Base-by-base conservation (phyloP, 2,113 vertebrate species). In the Symphodus melops region DNA sequence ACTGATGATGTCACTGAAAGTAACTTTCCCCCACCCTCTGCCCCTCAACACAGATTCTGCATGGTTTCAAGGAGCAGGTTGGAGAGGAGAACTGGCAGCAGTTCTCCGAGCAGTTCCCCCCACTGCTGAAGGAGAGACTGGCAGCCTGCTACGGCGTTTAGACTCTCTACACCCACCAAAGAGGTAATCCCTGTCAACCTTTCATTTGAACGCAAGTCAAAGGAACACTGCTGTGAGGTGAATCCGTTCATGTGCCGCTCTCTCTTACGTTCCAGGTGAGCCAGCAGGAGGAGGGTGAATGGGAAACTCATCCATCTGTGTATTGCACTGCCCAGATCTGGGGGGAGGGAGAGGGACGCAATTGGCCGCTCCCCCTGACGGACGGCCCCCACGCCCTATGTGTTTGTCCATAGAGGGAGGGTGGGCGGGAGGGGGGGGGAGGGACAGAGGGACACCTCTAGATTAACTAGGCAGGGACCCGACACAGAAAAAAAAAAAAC, bases 41-140 rank as follows among this genome's bases (percentile, higher is more conserved):
- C 28, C n/a, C 33, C 0, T 41, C n/a, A 41, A 16, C 14, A 2
- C 88, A 97, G 96, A 97, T 97, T 87, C 93, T 98, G 69, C 97
- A 98, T 1, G 96, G 96, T 57, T 98, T 98, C 89, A 98, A 98
- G 92, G 96, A 97, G 88, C 97, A 98, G 86, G 97, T 97, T 0
- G 97, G 97, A 11, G 96, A 97, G 88, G 96, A 98, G 69, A 98
- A 97, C 89, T 98, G 97, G 97, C 96, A 96, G 83, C 97, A 97
- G 92, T 98, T 98, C 82, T 98, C 97, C 0, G 97, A 98, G 91
- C 97, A 98, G 93, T 98, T 98, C 86, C 97, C 97, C 1, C 96
- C 96, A 2, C 93, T 97, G 90, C 95, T 98, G 79, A 98, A 98
- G 91, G 97, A 98, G 86, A 93, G 97, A 84, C 94, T 98, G 89